Base-by-base conservation (phyloP, 92 coral and sea anemone genomes). In the Zoanthus solanderi region DNA sequence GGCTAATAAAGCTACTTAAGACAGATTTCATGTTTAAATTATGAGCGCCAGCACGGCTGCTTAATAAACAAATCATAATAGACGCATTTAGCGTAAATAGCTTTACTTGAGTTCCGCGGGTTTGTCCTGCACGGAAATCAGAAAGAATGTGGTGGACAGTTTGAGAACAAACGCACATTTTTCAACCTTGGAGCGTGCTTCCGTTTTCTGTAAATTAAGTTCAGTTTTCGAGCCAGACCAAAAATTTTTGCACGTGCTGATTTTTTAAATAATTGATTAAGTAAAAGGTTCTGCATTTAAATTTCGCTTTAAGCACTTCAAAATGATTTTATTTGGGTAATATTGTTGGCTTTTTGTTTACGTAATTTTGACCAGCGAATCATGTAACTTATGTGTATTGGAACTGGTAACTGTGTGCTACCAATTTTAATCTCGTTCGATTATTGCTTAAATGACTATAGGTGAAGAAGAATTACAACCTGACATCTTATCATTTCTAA, bases 181-280 rank as follows among this genome's bases (percentile, higher is more conserved):
- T 86, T 85, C 46, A 46, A 73, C 67, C 63, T 68, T 46, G n/a
- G 47, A 69, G 75, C 44, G 75, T 42, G 79, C 78, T 84, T 85
- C 92, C 92, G 86, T 78, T 11, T 14, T 46, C 14, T 23, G 44
- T 52, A 32, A 65, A 11, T 17, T 52, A 53, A 29, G 80, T 52
- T 57, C 53, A 61, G 75, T 83, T 57, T 83, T 34, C 68, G 37
- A 69, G 60, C 78, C 81, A 71, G 30, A 18, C 34, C 74, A 63
- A 53, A n/a, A 48, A 90, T 92, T 65, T 86, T 85, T 92, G 90
- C 96, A 94, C 97, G 95, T 94, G 98, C 94, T 89, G 94, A 79
- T 83, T 81, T 53, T 82, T 66, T 92, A 84, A 94, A 94, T 94
- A 86, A 94, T 94, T 91, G 76, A 94, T 93, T 68, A 80, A 47